A percentile compares a stretch with the other conserved stretches of the same genome.
Evolutionary conservation across 2,113 vertebrate species (phyloP).

Genomic region (Ornithorhynchus anatinus): DNA sequence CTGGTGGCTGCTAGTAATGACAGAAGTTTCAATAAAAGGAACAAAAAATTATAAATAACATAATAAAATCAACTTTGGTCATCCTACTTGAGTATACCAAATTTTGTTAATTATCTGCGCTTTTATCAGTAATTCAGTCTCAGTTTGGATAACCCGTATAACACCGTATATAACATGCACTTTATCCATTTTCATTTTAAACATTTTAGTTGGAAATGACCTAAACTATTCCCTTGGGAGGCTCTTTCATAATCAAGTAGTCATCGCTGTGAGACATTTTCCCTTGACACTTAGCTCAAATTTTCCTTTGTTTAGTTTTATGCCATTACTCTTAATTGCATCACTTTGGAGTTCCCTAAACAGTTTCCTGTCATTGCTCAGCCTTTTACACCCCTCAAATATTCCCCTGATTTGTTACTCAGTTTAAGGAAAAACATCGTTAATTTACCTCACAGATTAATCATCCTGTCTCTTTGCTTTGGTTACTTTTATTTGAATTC

Average conservation of each 20-base stretch:
- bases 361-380: slow-evolving; percentile 10
- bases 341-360: neutral
- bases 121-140: too few species aligned
- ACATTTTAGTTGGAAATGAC: neutral
- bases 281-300: neutral
- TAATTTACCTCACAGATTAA: neutral
- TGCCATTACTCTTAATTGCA: slow-evolving; percentile 19
- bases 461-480: neutral
- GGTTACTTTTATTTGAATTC: neutral
- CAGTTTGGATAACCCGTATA: too few species aligned
- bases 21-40: too few species aligned
- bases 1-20: too few species aligned
- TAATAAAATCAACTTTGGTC: too few species aligned
- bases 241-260: slow-evolving; percentile 1
- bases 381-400: too few species aligned
- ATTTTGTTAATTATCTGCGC: too few species aligned
- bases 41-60: too few species aligned
- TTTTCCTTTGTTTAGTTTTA: slow-evolving; percentile 37
- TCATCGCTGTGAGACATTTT: neutral
- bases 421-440: neutral
- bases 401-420: neutral
- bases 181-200: slow-evolving; percentile 6
- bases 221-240: neutral
- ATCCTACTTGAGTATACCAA: too few species aligned
- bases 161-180: neutral